Evolutionary conservation across 2,113 vertebrate genomes (phyloP).

Genomic region (Pterocles burchelli): DNA sequence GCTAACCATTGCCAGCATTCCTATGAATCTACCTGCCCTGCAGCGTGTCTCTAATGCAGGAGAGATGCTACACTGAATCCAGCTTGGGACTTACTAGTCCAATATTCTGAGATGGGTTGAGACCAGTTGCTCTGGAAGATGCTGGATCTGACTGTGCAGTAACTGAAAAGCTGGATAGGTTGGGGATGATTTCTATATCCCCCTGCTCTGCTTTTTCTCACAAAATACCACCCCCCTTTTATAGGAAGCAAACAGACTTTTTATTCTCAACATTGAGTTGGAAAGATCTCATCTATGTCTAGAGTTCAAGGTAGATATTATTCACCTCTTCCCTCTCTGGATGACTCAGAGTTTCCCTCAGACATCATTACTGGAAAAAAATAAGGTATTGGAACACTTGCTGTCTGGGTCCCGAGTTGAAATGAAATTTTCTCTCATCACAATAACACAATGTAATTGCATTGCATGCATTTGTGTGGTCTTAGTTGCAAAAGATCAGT

Average conservation of each 20-base stretch:
- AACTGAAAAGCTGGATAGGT: background rate
- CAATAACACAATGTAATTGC: conserved; percentile 9
- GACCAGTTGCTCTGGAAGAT: background rate
- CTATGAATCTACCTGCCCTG: background rate
- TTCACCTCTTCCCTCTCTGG: background rate
- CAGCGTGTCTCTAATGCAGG: background rate
- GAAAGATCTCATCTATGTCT: background rate
- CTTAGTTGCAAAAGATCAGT: conserved; percentile 12
- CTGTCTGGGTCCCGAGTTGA: background rate
- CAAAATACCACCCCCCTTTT: background rate
- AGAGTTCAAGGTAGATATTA: background rate
- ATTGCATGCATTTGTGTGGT: background rate
- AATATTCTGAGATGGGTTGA: background rate
- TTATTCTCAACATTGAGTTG: background rate
- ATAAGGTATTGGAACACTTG: background rate
- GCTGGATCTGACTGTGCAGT: background rate
- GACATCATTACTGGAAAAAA: background rate
- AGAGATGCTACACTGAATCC: background rate
- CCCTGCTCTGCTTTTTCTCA: background rate
- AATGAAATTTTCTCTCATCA: conserved; percentile 27
- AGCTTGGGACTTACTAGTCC: background rate
- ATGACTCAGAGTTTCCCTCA: conserved; percentile 39
- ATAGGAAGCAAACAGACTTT: background rate
- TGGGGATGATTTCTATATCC: background rate
- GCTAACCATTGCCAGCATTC: background rate